Evolutionary conservation across 2,888 invertebrate species (phyloP).

Genomic region (Heliconius ethilla): DNA sequence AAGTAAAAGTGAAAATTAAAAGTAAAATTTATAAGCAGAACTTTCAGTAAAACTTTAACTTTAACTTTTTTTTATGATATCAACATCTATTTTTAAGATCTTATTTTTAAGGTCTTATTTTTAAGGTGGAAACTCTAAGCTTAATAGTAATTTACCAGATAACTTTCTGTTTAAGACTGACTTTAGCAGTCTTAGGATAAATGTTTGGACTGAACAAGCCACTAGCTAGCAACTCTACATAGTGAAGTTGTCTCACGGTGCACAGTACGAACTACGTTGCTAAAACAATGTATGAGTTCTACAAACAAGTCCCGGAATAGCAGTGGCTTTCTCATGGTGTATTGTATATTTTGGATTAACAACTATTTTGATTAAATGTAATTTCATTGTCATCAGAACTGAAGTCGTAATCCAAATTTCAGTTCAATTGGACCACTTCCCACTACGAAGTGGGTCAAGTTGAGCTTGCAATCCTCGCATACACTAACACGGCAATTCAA

Average conservation of each 20-base stretch:
- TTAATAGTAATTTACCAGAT: constrained; percentile 9
- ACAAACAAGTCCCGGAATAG: constrained; percentile 15
- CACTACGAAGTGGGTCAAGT: no score
- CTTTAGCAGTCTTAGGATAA: constrained; percentile 11
- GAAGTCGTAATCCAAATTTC: no score
- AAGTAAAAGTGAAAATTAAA: not conserved
- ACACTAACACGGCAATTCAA: no score
- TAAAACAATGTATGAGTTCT: constrained; percentile 5
- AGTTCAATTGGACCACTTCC: no score
- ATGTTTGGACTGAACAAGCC: constrained; percentile 28
- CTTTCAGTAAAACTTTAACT: not conserved
- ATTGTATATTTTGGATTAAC: no score
- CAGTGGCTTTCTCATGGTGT: not conserved
- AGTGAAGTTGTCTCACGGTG: constrained; percentile 14
- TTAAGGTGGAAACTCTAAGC: not conserved
- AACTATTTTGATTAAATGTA: no score
- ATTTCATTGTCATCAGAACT: no score
- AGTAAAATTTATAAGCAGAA: not conserved
- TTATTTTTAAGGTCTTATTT: no score
- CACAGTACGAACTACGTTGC: not conserved
- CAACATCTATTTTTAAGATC: not conserved
- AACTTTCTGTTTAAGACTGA: constrained; percentile 15
- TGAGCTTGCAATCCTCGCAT: no score
- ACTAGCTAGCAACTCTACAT: constrained; percentile 24
- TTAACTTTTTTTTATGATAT: not conserved